phyloP scores from a whole-genome alignment of 2,797 vertebrate species.

The Margarornis squamiger region DNA sequence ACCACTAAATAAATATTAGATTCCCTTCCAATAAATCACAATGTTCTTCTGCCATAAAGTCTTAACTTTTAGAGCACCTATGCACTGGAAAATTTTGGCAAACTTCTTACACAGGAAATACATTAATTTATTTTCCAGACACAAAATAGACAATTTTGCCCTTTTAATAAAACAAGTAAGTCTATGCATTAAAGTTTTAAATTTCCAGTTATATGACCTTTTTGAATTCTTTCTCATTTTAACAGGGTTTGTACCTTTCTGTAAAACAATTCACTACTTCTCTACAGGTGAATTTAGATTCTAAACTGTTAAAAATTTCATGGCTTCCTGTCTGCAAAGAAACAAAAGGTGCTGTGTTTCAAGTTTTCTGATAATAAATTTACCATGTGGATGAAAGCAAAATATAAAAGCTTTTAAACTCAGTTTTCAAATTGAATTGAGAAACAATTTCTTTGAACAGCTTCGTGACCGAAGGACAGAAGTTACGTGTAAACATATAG shows the following conservation, averaged over 20 bases:
- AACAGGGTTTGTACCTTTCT: constrained; percentile 40
- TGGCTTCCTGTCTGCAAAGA: constrained; percentile 48
- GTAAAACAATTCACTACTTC: constrained; percentile 59
- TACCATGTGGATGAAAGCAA: constrained; percentile 41
- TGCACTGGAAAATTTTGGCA: background rate
- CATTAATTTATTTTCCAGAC: background rate
- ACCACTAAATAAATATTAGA: background rate
- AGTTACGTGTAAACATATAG: background rate
- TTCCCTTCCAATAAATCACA: background rate
- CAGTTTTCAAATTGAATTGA: constrained; percentile 55
- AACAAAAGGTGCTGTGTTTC: constrained; percentile 58
- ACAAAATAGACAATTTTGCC: background rate
- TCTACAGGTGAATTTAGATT: constrained; percentile 64
- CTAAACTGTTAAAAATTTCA: constrained; percentile 73
- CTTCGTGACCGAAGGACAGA: background rate
- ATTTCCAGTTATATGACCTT: constrained; percentile 23
- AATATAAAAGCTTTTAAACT: constrained; percentile 53
- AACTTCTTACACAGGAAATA: background rate
- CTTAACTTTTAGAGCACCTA: background rate
- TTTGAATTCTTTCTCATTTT: constrained; percentile 30
- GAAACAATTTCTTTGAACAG: constrained; percentile 42
- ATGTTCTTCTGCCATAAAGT: background rate
- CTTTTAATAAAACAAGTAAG: constrained; percentile 45
- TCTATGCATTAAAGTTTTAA: constrained; percentile 68
- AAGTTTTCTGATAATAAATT: constrained; percentile 59